Percentiles rank a stretch among this genome's conserved stretches.
Evolutionary conservation across 2,797 vertebrate genomes (phyloP).

Genomic region (Glyptemys insculpta): DNA sequence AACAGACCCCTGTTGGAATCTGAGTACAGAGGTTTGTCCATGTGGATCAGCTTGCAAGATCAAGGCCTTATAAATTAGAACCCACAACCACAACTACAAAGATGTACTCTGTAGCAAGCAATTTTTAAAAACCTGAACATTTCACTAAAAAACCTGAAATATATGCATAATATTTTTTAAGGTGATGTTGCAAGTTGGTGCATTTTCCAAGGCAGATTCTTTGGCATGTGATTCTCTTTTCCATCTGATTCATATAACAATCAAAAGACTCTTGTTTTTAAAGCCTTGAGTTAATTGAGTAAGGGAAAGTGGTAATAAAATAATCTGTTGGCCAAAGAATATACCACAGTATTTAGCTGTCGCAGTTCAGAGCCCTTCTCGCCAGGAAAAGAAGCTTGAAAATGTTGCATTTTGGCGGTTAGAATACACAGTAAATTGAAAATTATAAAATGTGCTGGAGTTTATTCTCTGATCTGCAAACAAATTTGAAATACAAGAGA

Average conservation of each 20-base stretch:
- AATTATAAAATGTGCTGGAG: background rate
- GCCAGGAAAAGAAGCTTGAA: background rate
- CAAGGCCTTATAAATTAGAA: background rate
- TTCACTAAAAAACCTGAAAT: background rate
- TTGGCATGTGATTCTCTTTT: background rate
- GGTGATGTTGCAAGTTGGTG: background rate
- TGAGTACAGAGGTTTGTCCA: background rate
- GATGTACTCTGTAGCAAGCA: background rate
- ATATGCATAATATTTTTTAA: background rate
- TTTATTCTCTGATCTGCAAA: slow-evolving; percentile 38
- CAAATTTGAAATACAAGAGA: background rate
- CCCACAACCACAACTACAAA: background rate
- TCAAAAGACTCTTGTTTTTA: background rate
- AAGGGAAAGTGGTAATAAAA: background rate
- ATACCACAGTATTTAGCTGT: background rate
- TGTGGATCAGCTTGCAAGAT: background rate
- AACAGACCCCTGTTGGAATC: background rate
- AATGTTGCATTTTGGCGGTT: background rate
- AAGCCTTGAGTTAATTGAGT: background rate
- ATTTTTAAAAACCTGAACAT: background rate
- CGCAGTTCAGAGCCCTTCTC: slow-evolving; percentile 16
- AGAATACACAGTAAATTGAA: background rate
- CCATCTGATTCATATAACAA: background rate
- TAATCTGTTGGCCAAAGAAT: slow-evolving; percentile 1
- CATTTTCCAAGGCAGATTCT: background rate